A percentile compares a stretch with the other conserved stretches of the same genome.
phyloP scores from a whole-genome alignment of 2,797 vertebrate genomes.

The Anomalospiza imberbis region DNA sequence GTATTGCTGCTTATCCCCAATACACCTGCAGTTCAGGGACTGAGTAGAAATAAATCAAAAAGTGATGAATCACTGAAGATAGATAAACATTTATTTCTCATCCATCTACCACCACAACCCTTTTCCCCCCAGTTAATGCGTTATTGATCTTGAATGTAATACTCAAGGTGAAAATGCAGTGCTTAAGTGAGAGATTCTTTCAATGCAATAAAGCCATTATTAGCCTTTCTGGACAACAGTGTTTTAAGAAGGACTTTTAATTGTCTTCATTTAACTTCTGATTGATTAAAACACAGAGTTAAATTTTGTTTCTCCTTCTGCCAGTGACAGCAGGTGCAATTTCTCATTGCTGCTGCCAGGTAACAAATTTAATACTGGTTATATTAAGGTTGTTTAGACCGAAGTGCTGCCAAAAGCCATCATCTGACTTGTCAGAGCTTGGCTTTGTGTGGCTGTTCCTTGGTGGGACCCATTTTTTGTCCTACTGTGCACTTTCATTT shows the following conservation, averaged over 20 bases:
- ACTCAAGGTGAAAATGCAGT: background rate
- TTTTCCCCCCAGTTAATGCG: fast-evolving
- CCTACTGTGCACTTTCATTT: background rate
- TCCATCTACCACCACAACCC: background rate
- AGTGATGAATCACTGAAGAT: background rate
- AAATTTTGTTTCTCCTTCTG: background rate
- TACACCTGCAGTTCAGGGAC: background rate
- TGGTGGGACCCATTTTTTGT: background rate
- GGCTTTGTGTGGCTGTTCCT: background rate
- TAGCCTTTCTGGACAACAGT: background rate
- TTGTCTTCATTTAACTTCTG: background rate
- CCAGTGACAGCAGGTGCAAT: background rate
- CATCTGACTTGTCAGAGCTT: background rate
- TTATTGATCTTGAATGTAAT: background rate
- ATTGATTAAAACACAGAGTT: background rate
- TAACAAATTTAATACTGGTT: background rate
- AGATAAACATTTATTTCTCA: background rate
- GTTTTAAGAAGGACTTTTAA: background rate
- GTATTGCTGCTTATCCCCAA: fast-evolving
- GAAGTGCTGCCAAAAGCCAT: background rate
- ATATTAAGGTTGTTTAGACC: background rate
- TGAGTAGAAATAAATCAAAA: background rate
- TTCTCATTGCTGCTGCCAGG: background rate
- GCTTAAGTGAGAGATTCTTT: background rate
- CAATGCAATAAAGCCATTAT: background rate